These are phyloP conservation scores for Orchesella flavescens DNA, from an alignment of 2,888 invertebrate species.

Conservation along the genomic window DNA sequence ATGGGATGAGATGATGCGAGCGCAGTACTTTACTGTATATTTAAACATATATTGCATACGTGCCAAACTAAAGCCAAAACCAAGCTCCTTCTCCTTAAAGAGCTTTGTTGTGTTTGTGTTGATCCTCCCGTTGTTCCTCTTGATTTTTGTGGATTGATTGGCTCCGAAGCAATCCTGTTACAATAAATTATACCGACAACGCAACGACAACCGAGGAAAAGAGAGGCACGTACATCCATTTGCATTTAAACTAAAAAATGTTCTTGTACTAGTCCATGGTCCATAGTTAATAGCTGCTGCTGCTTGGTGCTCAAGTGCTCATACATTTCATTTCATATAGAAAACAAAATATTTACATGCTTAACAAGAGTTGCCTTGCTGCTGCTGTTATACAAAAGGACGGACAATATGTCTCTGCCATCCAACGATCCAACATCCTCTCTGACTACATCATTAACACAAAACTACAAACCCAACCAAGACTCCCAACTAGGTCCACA, in stretches of 20 bases:
- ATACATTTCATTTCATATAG: no score
- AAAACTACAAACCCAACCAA: neutral
- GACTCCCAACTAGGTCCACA: neutral
- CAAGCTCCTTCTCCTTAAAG: no score
- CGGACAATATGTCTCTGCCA: no score
- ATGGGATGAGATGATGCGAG: neutral
- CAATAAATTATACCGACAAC: conserved; percentile 2
- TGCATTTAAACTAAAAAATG: neutral
- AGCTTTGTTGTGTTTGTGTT: neutral
- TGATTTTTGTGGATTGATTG: conserved; percentile 1
- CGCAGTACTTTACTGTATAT: no score
- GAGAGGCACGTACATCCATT: conserved; percentile 8
- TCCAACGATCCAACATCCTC: neutral
- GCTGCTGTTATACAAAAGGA: no score
- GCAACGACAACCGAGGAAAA: no score
- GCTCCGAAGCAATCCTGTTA: conserved; percentile 1
- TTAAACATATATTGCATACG: neutral
- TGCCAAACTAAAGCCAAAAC: no score
- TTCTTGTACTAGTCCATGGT: neutral
- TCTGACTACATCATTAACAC: conserved; percentile 22
- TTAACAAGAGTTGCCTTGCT: neutral
- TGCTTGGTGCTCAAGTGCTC: no score
- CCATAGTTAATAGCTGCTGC: no score
- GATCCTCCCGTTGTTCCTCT: neutral
- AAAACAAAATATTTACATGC: no score